These are phyloP conservation scores for Guaruba guarouba DNA, from an alignment of 2,113 vertebrate genomes.

Conservation along the genomic window DNA sequence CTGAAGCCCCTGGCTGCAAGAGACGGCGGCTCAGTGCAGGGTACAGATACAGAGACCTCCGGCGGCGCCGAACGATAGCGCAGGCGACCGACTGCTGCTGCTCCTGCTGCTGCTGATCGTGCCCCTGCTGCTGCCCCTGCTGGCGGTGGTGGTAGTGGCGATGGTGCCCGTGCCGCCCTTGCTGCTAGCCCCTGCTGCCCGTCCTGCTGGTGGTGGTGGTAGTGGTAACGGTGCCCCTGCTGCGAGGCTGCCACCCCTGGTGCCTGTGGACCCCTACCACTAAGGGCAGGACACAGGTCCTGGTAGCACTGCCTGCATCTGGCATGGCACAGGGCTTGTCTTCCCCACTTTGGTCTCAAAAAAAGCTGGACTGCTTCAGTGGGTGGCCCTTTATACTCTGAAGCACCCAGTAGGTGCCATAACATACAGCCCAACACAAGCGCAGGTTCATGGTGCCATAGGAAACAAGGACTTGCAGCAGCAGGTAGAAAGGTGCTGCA, in stretches of 20 bases:
- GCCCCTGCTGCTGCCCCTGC: background rate
- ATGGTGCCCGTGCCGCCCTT: too few species aligned
- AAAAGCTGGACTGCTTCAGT: background rate
- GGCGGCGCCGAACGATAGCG: background rate
- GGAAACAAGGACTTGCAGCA: too few species aligned
- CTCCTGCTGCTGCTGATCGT: background rate
- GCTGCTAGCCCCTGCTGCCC: too few species aligned
- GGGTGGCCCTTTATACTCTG: background rate
- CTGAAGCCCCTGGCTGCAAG: background rate
- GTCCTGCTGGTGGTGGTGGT: too few species aligned
- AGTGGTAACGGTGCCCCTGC: too few species aligned
- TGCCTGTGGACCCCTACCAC: accelerated
- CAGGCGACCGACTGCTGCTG: background rate
- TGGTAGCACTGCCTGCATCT: background rate
- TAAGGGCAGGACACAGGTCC: background rate
- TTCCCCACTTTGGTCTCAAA: background rate
- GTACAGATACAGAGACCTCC: background rate
- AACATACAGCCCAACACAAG: background rate
- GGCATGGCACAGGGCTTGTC: too few species aligned
- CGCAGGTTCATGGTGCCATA: accelerated
- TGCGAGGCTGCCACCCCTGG: background rate
- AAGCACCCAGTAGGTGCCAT: background rate
- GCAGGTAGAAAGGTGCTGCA: too few species aligned
- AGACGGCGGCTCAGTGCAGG: background rate
- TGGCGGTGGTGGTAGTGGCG: background rate